Evolutionary conservation across 2,113 vertebrate species (phyloP), one percentile per base, ranked within the genome.

Genomic region (Triplophysa dalaica): DNA sequence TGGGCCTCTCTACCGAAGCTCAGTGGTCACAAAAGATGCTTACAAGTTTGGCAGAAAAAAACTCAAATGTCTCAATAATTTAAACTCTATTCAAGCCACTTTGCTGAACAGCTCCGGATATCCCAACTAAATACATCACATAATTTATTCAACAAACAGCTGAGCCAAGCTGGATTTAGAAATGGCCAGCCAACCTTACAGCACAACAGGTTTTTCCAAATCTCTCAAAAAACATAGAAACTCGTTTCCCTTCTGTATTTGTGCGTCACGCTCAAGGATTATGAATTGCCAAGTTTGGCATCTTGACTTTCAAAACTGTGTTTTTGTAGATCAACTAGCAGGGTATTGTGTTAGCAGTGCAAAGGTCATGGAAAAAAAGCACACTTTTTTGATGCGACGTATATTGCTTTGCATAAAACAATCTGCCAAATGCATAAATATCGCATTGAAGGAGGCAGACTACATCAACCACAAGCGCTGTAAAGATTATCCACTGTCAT

Each of bases 401-500:
- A 38, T 38, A 38, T 38, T 6, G 33, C 43, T 45, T 45, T 45
- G 43, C 9, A 45, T 45, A 45, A 45, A 45, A 45, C 0, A 9
- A 45, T 45, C 43, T 12, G 43, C 10, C 43, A 45, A 45, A 45
- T 45, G 43, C 43, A 45, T 45, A 45, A 45, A 45, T 2, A 12
- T 38, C 33, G 7, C 33, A 45, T 11, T 45, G 64, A 63, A 16
- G 52, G 74, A 86, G 88, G 88, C 86, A 85, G 84, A 83, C 86
- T 83, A 85, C 16, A 88, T 83, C 81, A 81, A 86, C 87, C 83
- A 86, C 72, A 77, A 81, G 84, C 26, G 64, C 81, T 80, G 68
- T 48, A 70, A 60, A 85, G 78, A 79, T 78, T 76, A 50, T 41
- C 65, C 10, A 75, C n/a, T 72, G 64, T 33, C 54, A 70, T 64